These are phyloP conservation scores for Iphiclides podalirius DNA, from an alignment of 2,888 invertebrate genomes.

Conservation along the genomic window DNA sequence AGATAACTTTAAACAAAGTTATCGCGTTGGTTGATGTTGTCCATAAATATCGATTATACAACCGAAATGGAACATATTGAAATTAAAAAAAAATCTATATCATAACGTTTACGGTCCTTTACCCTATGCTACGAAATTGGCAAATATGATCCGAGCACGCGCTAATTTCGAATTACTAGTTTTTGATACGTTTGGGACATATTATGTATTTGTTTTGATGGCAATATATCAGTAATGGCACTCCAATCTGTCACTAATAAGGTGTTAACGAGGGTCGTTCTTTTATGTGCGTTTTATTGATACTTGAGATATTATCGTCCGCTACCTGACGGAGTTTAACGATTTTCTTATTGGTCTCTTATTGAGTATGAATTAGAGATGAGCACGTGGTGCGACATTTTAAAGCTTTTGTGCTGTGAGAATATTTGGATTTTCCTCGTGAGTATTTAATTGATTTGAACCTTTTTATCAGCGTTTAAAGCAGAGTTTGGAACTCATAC, in stretches of 20 bases:
- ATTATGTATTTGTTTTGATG: slow-evolving; percentile 38
- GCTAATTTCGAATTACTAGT: slow-evolving; percentile 1
- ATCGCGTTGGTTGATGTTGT: not conserved
- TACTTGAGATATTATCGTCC: slow-evolving; percentile 51
- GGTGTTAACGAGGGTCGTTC: slow-evolving; percentile 73
- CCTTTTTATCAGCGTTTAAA: not conserved
- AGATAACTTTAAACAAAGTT: slow-evolving; percentile 1
- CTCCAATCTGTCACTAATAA: slow-evolving; percentile 71
- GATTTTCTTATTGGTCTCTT: slow-evolving; percentile 59
- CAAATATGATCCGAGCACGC: not conserved
- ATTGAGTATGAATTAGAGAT: slow-evolving; percentile 32
- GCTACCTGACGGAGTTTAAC: slow-evolving; percentile 47
- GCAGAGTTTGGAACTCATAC: too few relatives aligned
- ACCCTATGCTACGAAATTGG: not conserved
- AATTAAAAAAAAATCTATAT: not conserved
- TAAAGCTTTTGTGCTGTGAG: slow-evolving; percentile 43
- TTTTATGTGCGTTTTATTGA: slow-evolving; percentile 73
- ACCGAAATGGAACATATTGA: not conserved
- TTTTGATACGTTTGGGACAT: slow-evolving; percentile 14
- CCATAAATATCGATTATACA: slow-evolving; percentile 2
- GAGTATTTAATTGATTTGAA: slow-evolving; percentile 10
- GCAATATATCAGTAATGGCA: slow-evolving; percentile 62
- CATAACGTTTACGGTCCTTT: not conserved
- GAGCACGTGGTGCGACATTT: slow-evolving; percentile 49
- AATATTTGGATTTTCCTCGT: slow-evolving; percentile 27